Evolutionary conservation across 2,113 vertebrate species (phyloP), one percentile per base, ranked within the genome.

Genomic region (Pluvialis apricaria): DNA sequence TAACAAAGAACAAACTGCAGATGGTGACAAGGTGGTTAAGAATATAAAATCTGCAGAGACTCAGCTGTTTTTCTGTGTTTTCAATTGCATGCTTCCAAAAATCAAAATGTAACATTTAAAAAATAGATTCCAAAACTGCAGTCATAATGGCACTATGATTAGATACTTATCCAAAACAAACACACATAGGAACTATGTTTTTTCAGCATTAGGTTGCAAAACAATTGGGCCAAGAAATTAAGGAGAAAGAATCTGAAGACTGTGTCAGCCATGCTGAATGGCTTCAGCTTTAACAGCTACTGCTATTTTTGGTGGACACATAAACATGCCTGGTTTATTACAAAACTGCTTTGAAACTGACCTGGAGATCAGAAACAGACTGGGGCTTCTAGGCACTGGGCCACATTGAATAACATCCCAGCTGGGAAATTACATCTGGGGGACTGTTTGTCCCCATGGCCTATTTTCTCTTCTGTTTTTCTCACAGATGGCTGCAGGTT

Each of bases 111-210:
- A 97, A 96, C 86, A 90, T 96, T 95, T 93, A 95, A 92, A 96
- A 97, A 95, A 89, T 22, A 71, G 77, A 81, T 80, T 88, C 54
- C 17, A 71, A 86, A 96, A 89, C 79, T 95, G 69, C 36, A 10
- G 76, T 95, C 93, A 96, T 6, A 60, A 88, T 87, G 96, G 94
- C 94, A 94, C 0, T 12, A 93, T 90, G 54, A 82, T 26, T 90
- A 91, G 78, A 61, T 26, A 93, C 90, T 88, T 95, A 75, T 96
- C 97, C 97, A 98, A 98, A 96, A 92, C 94, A 98, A 98, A 98
- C 54, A 96, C 62, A 95, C 85, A 97, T 92, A 96, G 92, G 92
- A 98, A 96, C 66, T 86, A 87, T 90, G 96, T 96, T 96, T 94
- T 96, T 97, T 97, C 90, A 96, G 93, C 73, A 76, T 82, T 71